Evolutionary conservation across 2,888 invertebrate genomes (phyloP).

Genomic region (Hypomecis punctinalis): DNA sequence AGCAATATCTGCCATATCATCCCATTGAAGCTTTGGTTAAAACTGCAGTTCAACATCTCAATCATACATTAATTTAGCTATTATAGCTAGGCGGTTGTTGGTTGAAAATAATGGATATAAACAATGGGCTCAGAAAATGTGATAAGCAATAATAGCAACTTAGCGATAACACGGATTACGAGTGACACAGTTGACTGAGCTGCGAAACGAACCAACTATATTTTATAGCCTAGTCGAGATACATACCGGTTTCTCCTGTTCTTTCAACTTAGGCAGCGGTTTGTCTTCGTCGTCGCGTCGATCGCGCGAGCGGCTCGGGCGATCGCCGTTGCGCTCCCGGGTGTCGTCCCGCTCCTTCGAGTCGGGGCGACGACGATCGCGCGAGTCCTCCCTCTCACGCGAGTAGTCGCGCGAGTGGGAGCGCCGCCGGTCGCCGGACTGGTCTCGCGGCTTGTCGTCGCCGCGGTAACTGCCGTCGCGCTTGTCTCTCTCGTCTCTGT

Average conservation of each 20-base stretch:
- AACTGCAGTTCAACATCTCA: too few relatives aligned
- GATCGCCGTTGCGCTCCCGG: slow-evolving; percentile 59
- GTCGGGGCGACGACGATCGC: slow-evolving; percentile 39
- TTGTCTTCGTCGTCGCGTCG: slow-evolving; percentile 58
- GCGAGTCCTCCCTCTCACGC: slow-evolving; percentile 45
- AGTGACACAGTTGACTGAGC: too few relatives aligned
- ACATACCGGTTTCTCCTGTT: slow-evolving; percentile 90
- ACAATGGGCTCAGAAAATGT: too few relatives aligned
- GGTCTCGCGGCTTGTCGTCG: slow-evolving; percentile 35
- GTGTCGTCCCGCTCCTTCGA: slow-evolving; percentile 39
- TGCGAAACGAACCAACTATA: too few relatives aligned
- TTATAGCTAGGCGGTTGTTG: too few relatives aligned
- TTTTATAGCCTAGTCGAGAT: neutral
- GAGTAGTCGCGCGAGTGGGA: slow-evolving; percentile 44
- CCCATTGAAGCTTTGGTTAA: too few relatives aligned
- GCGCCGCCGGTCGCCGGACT: slow-evolving; percentile 35
- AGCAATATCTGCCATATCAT: too few relatives aligned
- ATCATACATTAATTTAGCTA: too few relatives aligned
- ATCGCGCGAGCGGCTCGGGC: slow-evolving; percentile 67
- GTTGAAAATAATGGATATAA: too few relatives aligned
- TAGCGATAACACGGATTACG: too few relatives aligned
- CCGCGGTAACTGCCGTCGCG: slow-evolving; percentile 40
- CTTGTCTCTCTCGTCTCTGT: slow-evolving; percentile 49
- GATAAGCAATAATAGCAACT: too few relatives aligned
- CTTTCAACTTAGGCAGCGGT: slow-evolving; percentile 89